These are phyloP conservation scores for Ceuthmochares aereus DNA, from an alignment of 2,113 vertebrate genomes.

Conservation along the genomic window DNA sequence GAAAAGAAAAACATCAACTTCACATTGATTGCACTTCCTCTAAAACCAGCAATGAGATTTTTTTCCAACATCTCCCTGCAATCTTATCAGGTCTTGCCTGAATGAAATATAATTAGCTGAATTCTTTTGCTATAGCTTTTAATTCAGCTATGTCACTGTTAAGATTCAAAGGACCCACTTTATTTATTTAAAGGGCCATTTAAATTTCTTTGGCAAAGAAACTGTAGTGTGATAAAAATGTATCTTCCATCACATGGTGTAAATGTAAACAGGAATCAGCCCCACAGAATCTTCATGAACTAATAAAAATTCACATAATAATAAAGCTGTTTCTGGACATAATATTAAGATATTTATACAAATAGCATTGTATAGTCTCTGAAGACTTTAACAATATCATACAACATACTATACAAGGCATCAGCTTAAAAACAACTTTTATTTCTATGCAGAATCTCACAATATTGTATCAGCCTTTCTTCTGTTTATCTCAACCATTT, in stretches of 20 bases:
- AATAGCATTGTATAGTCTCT: background rate
- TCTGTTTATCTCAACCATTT: background rate
- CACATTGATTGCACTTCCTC: slow-evolving; percentile 19
- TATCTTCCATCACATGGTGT: background rate
- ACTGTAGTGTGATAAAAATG: background rate
- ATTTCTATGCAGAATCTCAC: background rate
- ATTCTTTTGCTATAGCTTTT: background rate
- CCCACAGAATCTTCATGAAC: background rate
- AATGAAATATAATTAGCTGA: background rate
- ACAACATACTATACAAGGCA: background rate
- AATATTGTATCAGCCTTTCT: background rate
- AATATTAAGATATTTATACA: background rate
- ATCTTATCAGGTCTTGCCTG: background rate
- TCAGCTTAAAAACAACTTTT: background rate
- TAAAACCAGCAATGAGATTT: background rate
- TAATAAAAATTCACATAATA: background rate
- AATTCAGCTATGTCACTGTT: background rate
- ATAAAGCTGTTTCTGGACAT: background rate
- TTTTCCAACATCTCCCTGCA: background rate
- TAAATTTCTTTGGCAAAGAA: background rate
- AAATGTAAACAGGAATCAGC: background rate
- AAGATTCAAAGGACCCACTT: background rate
- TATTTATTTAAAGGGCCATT: background rate
- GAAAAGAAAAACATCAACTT: background rate
- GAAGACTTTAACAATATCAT: background rate